Base-by-base conservation (phyloP, 2,797 vertebrate genomes). In the Pteropus rufus region DNA sequence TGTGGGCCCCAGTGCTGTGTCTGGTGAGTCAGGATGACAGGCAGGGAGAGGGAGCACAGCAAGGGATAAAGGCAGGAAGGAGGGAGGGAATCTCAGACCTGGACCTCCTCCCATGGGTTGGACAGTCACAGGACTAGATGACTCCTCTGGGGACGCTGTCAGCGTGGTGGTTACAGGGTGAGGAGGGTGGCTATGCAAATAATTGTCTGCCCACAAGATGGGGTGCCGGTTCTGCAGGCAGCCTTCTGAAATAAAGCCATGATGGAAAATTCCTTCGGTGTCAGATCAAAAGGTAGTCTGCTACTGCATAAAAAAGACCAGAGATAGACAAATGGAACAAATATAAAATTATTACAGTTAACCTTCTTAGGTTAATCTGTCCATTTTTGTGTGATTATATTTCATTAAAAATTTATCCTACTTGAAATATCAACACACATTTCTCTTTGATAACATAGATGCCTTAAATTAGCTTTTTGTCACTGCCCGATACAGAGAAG, bases 1-100 rank as follows among this genome's bases (percentile, higher is more conserved):
- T 96, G 79, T 23, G 29, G 85, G 19, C 92, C 75, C 80, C 1
- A 49, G 10, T 31, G 19, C 36, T 92, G 11, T 26, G 11, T 93
- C 94, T 94, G 87, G 79, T 90, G 94, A 86, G 79, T 95, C 73
- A 23, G 36, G 69, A 69, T 64, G 79, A 93, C 9, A 91, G 62
- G 29, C 2, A 26, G 29, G 85, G 94, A 80, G 36, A 81, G 29
- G 16, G 49, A 90, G 24, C 79, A 36, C 77, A 92, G 19, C 41
- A 81, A 72, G 75, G n/a, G 24, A 54, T 16, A 7, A 79, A 31
- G 89, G 29, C 24, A 21, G 93, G 34, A 36, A 15, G 14, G 19
- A 65, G 60, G 41, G n/a, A 46, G 67, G 67, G 15, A 72, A 31
- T 15, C 54, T 0, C 4, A 72, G 73, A 24, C 49, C 54, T 29